Percentiles rank a stretch among this genome's conserved stretches.
phyloP scores from a whole-genome alignment of 1,140 invertebrate genomes.

The Sinonovacula constricta region DNA sequence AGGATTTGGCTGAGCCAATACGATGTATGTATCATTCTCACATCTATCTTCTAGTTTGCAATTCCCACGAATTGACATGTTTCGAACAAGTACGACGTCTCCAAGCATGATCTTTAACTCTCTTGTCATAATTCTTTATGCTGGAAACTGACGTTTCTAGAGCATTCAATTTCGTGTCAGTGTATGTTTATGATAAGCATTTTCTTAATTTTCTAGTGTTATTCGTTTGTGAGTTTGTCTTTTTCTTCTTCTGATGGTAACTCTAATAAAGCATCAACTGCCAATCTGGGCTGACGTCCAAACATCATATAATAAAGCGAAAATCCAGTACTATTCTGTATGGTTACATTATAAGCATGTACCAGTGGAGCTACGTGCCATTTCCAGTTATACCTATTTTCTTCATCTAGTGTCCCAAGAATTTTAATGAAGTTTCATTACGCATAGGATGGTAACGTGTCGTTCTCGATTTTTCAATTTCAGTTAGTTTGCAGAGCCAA shows the following conservation, averaged over 20 bases:
- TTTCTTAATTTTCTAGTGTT: too few species aligned
- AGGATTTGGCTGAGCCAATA: not conserved
- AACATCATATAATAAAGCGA: conserved; percentile 7
- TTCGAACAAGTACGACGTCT: conserved; percentile 6
- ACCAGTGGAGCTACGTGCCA: not conserved
- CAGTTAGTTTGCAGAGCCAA: not conserved
- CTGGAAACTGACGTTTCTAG: too few species aligned
- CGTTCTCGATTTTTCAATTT: not conserved
- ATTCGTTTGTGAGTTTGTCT: not conserved
- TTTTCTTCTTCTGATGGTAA: not conserved
- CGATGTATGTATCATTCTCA: not conserved
- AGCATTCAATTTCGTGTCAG: too few species aligned
- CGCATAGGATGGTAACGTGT: conserved; percentile 1
- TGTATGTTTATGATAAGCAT: too few species aligned
- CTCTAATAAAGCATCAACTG: not conserved
- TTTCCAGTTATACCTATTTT: not conserved
- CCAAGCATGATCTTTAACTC: not conserved
- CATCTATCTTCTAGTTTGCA: conserved; percentile 10
- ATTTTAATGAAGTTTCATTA: conserved; percentile 1
- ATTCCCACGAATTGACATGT: not conserved
- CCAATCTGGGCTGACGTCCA: not conserved
- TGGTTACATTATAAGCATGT: conserved; percentile 24
- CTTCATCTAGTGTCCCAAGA: not conserved
- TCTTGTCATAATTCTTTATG: too few species aligned
- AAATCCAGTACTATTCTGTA: conserved; percentile 12